A percentile compares a stretch with the other conserved stretches of the same genome.
Conservation (phyloP, 2,113 vertebrate species). For the Amia ocellicauda region DNA sequence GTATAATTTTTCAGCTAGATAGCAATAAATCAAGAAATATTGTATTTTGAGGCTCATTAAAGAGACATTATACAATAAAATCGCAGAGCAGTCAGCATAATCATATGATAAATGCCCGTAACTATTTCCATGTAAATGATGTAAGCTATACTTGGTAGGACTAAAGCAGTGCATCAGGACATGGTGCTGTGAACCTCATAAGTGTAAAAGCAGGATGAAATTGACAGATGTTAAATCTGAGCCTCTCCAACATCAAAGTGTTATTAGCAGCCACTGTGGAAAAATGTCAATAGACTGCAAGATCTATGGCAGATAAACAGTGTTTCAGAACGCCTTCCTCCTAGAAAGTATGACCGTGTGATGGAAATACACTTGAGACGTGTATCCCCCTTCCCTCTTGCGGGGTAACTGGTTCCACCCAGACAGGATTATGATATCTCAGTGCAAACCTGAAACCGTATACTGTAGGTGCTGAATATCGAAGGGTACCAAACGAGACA, state of each 20-base stretch:
- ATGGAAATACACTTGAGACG: slow-evolving; percentile 1
- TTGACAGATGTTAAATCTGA: slow-evolving; percentile 65
- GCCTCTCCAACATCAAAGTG: slow-evolving; percentile 50
- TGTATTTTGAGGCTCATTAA: slow-evolving; percentile 79
- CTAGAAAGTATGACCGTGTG: background rate
- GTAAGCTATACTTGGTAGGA: slow-evolving; percentile 60
- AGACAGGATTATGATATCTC: slow-evolving; percentile 1
- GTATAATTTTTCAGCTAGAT: slow-evolving; percentile 78
- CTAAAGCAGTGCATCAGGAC: slow-evolving; percentile 54
- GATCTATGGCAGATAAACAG: slow-evolving; percentile 45
- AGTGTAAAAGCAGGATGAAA: slow-evolving; percentile 48
- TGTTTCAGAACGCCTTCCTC: background rate
- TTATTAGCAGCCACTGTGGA: slow-evolving; percentile 51
- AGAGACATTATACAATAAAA: slow-evolving; percentile 71
- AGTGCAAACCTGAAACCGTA: slow-evolving; percentile 2
- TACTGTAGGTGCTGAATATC: background rate
- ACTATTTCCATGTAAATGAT: slow-evolving; percentile 72
- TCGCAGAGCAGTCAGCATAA: slow-evolving; percentile 65
- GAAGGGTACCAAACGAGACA: slow-evolving; percentile 10
- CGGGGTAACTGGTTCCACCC: background rate
- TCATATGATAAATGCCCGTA: slow-evolving; percentile 70
- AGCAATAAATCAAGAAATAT: slow-evolving; percentile 76
- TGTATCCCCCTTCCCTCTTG: slow-evolving; percentile 4
- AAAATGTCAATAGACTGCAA: slow-evolving; percentile 46
- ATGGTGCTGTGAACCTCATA: slow-evolving; percentile 58